phyloP scores from a whole-genome alignment of 2,888 invertebrate genomes.

The Caenorhabditis becei region DNA sequence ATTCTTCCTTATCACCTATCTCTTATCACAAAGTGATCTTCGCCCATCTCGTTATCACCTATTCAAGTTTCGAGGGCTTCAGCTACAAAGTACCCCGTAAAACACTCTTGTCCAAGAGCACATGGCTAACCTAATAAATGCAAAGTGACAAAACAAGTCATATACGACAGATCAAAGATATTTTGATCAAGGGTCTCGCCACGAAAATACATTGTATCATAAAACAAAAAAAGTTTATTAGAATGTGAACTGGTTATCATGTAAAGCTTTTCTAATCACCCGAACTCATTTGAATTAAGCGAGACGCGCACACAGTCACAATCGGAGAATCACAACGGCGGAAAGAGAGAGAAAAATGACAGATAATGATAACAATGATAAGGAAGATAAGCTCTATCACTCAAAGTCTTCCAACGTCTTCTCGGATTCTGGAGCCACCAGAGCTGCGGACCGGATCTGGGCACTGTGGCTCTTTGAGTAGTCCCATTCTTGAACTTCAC shows the following conservation, averaged over 20 bases:
- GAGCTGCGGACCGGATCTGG: too few species aligned
- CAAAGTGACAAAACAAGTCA: too few species aligned
- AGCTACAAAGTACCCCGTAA: too few species aligned
- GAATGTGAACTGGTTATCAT: neutral
- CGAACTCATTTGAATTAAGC: conserved; percentile 29
- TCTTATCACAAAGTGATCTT: too few species aligned
- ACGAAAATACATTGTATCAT: neutral
- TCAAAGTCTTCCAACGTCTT: conserved; percentile 35
- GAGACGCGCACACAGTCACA: conserved; percentile 29
- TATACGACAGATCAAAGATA: too few species aligned
- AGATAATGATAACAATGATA: neutral
- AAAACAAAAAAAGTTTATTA: neutral
- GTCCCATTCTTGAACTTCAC: conserved; percentile 63
- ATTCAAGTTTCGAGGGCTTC: too few species aligned
- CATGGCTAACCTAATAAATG: too few species aligned
- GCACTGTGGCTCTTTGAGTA: conserved; percentile 43
- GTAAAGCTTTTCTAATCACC: conserved; percentile 41
- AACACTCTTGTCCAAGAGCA: too few species aligned
- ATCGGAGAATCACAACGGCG: conserved; percentile 7
- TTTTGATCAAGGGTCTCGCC: too few species aligned
- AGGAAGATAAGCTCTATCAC: neutral
- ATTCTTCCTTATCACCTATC: too few species aligned
- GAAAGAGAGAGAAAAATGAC: neutral
- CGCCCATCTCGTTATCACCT: too few species aligned
- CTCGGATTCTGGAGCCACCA: conserved; percentile 37